These are phyloP conservation scores for Eubucco bourcierii DNA, from an alignment of 2,113 vertebrate genomes.

Conservation along the genomic window DNA sequence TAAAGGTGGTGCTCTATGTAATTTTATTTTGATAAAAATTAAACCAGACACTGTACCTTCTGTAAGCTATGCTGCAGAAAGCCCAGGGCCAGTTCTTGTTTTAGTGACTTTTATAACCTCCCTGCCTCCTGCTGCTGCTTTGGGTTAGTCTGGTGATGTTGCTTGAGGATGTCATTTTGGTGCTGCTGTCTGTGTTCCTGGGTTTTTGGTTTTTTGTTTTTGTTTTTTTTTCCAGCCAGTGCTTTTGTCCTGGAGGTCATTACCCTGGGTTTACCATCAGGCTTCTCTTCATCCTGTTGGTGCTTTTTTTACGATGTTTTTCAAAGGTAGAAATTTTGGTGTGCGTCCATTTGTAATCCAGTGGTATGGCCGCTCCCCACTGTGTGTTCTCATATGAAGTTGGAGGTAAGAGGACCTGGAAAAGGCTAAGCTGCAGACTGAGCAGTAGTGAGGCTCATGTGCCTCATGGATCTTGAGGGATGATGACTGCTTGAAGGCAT, in stretches of 20 bases:
- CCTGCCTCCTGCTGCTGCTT: neutral
- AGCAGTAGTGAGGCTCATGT: neutral
- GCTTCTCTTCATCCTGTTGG: slow-evolving; percentile 27
- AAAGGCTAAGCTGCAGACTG: neutral
- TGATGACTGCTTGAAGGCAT: slow-evolving; percentile 18
- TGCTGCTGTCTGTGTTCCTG: neutral
- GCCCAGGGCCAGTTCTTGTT: neutral
- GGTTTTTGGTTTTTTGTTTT: too few relatives aligned
- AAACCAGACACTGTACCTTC: neutral
- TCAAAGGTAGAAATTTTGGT: slow-evolving; percentile 71
- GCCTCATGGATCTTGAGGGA: slow-evolving; percentile 5
- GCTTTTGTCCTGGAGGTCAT: neutral
- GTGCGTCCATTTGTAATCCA: slow-evolving; percentile 75
- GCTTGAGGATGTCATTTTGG: rapidly evolving
- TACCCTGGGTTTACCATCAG: neutral
- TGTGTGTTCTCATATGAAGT: slow-evolving; percentile 59
- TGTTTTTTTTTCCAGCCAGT: neutral
- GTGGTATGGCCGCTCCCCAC: slow-evolving; percentile 59
- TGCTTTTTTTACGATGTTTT: slow-evolving; percentile 72
- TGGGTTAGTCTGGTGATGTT: neutral
- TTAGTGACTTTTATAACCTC: neutral
- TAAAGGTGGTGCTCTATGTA: rapidly evolving
- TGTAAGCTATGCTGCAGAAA: rapidly evolving
- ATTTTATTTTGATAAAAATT: neutral
- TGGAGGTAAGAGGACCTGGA: slow-evolving; percentile 69